phyloP scores from a whole-genome alignment of 2,888 invertebrate genomes.

The Aquatica leii region DNA sequence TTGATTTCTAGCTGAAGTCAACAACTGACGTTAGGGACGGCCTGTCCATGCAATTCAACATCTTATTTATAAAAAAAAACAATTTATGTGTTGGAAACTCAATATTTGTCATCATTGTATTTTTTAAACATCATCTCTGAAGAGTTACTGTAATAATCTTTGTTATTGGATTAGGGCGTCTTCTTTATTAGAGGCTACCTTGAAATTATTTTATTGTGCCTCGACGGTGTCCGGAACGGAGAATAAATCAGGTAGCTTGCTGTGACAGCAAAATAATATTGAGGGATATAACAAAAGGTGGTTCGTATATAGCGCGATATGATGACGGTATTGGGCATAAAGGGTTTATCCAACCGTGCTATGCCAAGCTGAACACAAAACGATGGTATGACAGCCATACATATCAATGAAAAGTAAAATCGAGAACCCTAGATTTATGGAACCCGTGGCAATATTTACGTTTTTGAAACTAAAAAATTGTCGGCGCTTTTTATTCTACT shows the following conservation, averaged over 20 bases:
- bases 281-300: conserved; percentile 43
- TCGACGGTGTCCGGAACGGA: conserved; percentile 19
- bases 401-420: conserved; percentile 30
- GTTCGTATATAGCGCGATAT: conserved; percentile 33
- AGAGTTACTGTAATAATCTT: not conserved
- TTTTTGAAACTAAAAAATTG: conserved; percentile 14
- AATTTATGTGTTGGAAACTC: not conserved
- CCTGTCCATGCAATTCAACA: too few relatives aligned
- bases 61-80: too few relatives aligned
- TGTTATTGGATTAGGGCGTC: conserved; percentile 9
- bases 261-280: conserved; percentile 43
- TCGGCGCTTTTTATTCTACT: not conserved
- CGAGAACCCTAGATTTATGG: conserved; percentile 25
- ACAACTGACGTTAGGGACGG: too few relatives aligned
- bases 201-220: conserved; percentile 25
- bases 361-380: conserved; percentile 32
- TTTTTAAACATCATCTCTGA: not conserved
- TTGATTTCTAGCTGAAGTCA: too few relatives aligned
- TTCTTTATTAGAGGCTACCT: conserved; percentile 6
- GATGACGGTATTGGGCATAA: conserved; percentile 32
- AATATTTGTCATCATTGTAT: not conserved
- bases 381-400: conserved; percentile 31
- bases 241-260: conserved; percentile 38
- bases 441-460: conserved; percentile 8
- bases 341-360: conserved; percentile 39